A percentile compares a stretch with the other conserved stretches of the same genome.
These are phyloP conservation scores for Etia nguti DNA, from an alignment of 2,113 vertebrate species.

Conservation along the genomic window DNA sequence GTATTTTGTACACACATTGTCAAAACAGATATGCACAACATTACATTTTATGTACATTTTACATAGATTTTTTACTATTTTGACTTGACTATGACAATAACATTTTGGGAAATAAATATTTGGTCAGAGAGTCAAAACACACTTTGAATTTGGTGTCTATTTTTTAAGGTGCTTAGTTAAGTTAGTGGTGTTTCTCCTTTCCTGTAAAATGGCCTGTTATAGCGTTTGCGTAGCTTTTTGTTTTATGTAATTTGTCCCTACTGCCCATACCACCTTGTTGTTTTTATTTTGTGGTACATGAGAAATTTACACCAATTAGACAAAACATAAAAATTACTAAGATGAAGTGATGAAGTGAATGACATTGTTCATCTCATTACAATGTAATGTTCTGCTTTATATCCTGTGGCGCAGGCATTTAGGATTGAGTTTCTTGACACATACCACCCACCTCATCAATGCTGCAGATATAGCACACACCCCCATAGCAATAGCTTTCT, in stretches of 20 bases:
- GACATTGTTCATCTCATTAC: background rate
- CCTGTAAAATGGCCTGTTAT: background rate
- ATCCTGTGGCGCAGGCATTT: background rate
- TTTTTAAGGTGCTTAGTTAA: background rate
- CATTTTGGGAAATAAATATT: background rate
- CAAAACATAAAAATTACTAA: background rate
- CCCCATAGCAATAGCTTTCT: background rate
- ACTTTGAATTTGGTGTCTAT: background rate
- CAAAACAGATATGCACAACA: background rate
- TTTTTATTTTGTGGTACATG: background rate
- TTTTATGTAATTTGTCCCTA: too few species aligned
- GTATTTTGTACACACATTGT: rapidly evolving
- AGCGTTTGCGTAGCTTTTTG: background rate
- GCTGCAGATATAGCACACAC: background rate
- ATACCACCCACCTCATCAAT: background rate
- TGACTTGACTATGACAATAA: background rate
- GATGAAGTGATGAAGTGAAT: background rate
- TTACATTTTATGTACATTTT: background rate
- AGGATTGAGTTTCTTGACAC: background rate
- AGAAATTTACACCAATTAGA: background rate
- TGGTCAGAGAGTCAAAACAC: background rate
- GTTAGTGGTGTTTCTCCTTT: background rate
- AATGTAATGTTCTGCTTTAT: background rate
- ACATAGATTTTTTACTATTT: background rate
- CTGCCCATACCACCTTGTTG: background rate